phyloP scores from a whole-genome alignment of 1,140 invertebrate species.

The Pachyrhynchus sulphureomaculatus region DNA sequence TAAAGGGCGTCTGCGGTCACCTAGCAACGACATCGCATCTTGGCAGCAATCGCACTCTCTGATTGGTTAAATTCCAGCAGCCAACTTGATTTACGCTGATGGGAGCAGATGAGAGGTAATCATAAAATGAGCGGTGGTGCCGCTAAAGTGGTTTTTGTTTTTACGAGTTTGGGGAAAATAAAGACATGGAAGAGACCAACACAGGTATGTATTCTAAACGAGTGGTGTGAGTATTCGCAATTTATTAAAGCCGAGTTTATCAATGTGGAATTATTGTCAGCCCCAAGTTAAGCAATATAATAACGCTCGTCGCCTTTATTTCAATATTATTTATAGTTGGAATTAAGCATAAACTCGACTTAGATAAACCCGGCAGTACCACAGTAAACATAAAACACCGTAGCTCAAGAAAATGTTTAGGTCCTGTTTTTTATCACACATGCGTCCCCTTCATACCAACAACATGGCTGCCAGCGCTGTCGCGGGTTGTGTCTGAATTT shows the following conservation, averaged over 20 bases:
- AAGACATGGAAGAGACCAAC: background rate
- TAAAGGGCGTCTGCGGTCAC: conserved; percentile 12
- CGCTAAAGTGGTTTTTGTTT: conserved; percentile 22
- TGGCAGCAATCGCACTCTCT: conserved; percentile 8
- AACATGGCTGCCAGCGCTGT: too few relatives aligned
- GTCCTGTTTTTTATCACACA: too few relatives aligned
- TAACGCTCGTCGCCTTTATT: too few relatives aligned
- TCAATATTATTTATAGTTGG: too few relatives aligned
- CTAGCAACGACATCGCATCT: conserved; percentile 22
- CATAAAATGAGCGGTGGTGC: conserved; percentile 16
- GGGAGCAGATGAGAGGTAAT: conserved; percentile 28
- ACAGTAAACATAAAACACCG: too few relatives aligned
- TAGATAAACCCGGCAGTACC: too few relatives aligned
- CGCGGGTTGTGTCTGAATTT: too few relatives aligned
- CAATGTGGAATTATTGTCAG: background rate
- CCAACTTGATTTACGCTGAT: conserved; percentile 32
- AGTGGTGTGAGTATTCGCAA: background rate
- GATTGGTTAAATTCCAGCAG: conserved; percentile 21
- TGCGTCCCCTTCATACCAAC: too few relatives aligned
- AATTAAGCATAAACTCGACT: too few relatives aligned
- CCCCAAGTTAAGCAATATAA: too few relatives aligned
- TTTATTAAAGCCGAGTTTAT: too few relatives aligned
- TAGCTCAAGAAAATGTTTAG: too few relatives aligned
- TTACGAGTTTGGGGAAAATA: conserved; percentile 10
- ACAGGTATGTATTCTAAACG: background rate